Percentiles rank a stretch among this genome's conserved stretches.
These are phyloP conservation scores for Myrmecophaga tridactyla DNA, from an alignment of 2,113 vertebrate species.

Conservation along the genomic window DNA sequence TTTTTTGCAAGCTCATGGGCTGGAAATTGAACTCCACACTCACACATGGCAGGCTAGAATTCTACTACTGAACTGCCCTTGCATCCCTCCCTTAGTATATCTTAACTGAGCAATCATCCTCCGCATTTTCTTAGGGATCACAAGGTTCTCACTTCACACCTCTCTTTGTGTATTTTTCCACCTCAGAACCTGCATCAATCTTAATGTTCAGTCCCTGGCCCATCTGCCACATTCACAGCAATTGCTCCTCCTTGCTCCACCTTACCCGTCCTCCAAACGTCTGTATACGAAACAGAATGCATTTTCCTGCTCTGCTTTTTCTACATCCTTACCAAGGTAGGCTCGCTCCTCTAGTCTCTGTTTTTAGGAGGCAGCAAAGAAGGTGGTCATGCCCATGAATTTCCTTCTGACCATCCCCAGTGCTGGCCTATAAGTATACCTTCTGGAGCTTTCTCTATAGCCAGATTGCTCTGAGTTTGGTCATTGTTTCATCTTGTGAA, in stretches of 20 bases:
- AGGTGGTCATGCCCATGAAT: background rate
- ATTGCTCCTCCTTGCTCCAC: no score
- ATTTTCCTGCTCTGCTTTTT: background rate
- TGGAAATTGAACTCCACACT: no score
- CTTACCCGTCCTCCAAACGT: background rate
- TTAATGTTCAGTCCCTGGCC: background rate
- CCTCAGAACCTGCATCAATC: background rate
- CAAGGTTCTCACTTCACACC: background rate
- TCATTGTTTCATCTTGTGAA: background rate
- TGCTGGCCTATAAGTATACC: fast-evolving
- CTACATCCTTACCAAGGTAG: fast-evolving
- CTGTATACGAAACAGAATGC: background rate
- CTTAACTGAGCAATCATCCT: background rate
- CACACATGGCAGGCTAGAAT: no score
- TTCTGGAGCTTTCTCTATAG: background rate
- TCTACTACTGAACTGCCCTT: no score
- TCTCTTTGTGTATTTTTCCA: background rate
- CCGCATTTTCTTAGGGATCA: background rate
- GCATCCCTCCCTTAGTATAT: no score
- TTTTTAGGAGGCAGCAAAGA: fast-evolving
- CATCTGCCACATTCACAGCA: background rate
- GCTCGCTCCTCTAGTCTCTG: background rate
- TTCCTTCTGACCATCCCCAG: background rate
- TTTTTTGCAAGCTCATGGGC: no score
- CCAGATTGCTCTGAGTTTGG: no score